Percentiles rank a stretch among this genome's conserved stretches.
Evolutionary conservation across 92 coral and sea anemone genomes (phyloP).

Genomic region (Siderastrea siderea): DNA sequence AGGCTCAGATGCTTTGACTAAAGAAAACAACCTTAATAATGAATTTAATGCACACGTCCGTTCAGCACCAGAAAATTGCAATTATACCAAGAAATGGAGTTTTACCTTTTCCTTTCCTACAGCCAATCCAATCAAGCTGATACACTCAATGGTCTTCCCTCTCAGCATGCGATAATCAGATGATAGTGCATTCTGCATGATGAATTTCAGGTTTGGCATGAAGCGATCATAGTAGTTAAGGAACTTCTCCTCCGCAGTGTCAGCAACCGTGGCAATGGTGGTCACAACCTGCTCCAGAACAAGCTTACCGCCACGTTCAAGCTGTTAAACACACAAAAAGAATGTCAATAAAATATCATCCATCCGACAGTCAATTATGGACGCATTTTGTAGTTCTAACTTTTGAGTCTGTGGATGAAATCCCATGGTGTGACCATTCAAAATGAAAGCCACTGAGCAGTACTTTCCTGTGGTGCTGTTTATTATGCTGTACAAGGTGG

Average conservation of each 20-base stretch:
- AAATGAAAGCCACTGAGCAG: too few relatives aligned
- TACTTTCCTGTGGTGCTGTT: too few relatives aligned
- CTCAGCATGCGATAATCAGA: slow-evolving; percentile 91
- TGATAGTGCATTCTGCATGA: slow-evolving; percentile 93
- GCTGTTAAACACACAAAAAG: slow-evolving; percentile 40
- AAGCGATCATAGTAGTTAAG: slow-evolving; percentile 93
- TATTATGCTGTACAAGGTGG: too few relatives aligned
- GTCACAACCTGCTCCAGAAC: slow-evolving; percentile 97
- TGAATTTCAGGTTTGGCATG: slow-evolving; percentile 95
- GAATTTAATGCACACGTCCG: too few relatives aligned
- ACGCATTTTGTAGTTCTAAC: neutral
- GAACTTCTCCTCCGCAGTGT: slow-evolving; percentile 97
- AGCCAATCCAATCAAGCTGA: slow-evolving; percentile 98
- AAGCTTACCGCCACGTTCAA: slow-evolving; percentile 93
- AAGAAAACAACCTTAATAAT: too few relatives aligned
- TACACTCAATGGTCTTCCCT: slow-evolving; percentile 98
- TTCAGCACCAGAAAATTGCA: too few relatives aligned
- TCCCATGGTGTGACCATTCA: too few relatives aligned
- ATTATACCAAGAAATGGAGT: neutral
- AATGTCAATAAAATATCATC: neutral
- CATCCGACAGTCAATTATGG: neutral
- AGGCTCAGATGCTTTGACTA: neutral
- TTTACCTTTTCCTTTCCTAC: slow-evolving; percentile 96
- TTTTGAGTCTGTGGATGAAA: neutral
- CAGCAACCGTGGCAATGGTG: slow-evolving; percentile 97